Base-by-base conservation (phyloP, 2,888 invertebrate species). In the Ophion slaviceki region DNA sequence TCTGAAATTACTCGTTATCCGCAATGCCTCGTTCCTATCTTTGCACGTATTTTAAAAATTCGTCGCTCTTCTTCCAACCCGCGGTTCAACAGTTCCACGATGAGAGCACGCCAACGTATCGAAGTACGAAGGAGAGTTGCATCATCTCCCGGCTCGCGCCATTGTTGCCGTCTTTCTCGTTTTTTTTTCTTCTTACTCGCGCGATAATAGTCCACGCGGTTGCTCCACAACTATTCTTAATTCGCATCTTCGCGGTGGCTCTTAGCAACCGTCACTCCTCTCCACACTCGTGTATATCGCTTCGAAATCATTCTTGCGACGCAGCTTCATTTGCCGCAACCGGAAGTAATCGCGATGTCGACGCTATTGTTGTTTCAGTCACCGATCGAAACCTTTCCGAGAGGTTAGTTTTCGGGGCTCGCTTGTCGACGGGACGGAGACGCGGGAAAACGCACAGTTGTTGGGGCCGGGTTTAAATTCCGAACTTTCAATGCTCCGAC, bases 121-220 rank as follows among this genome's bases (percentile, higher is more conserved):
- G n/a, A 68, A 36, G 75, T 47, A 53, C 53, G 53, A 14, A 53
- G 0, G 47, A 32, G 32, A 59, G 78, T 85, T 85, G 82, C 85
- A 85, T 85, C 85, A 85, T 79, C 59, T 20, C 68, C 61, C 71
- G 28, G 53, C 53, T 14, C 53, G 66, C 28, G 76, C 72, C 66
- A 61, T 80, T 61, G 71, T 76, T 77, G 20, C 62, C 53, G 53
- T 64, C 20, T 79, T 53, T 53, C 64, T 72, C 64, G 8, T 24
- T 20, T 64, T 32, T 32, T 80, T 53, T 62, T 32, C 40, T 53
- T 64, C 70, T 79, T 47, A 67, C 74, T 74, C 24, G 62, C 28
- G 64, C 71, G 71, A 80, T 80, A 66, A 80, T 67, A 72, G 64
- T 57, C 57, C 36, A 64, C 32, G 24, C 28, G 40, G 64, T 80